phyloP scores from a whole-genome alignment of 1,140 invertebrate species.

The Zaprionus davidi region DNA sequence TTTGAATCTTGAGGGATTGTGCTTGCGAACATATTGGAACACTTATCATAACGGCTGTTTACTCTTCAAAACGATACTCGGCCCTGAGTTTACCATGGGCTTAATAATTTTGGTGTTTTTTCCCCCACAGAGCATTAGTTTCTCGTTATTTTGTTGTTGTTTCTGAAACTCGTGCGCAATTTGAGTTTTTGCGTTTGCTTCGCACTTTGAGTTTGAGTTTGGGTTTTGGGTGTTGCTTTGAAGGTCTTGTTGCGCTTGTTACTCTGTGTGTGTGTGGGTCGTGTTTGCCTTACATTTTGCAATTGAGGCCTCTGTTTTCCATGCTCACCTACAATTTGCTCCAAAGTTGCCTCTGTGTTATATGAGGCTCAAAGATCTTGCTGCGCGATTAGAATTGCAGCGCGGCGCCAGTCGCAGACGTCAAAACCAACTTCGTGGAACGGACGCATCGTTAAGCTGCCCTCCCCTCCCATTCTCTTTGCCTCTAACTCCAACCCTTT shows the following conservation, averaged over 20 bases:
- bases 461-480: not conserved
- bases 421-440: conserved; percentile 50
- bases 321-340: conserved; percentile 47
- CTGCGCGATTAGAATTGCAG: conserved; percentile 66
- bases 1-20: not conserved
- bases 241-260: conserved; percentile 40
- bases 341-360: conserved; percentile 42
- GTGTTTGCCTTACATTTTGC: conserved; percentile 6
- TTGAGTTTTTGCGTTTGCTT: conserved; percentile 19
- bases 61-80: not conserved
- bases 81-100: conserved; percentile 18
- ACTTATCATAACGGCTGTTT: conserved; percentile 1
- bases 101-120: conserved; percentile 7
- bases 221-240: conserved; percentile 30
- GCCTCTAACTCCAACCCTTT: not conserved
- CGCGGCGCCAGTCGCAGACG: conserved; percentile 42
- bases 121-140: not conserved
- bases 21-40: not conserved
- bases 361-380: conserved; percentile 72
- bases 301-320: conserved; percentile 32
- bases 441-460: conserved; percentile 36
- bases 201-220: conserved; percentile 5
- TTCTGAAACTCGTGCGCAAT: conserved; percentile 19
- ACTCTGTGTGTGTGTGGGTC: not conserved
- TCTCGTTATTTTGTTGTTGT: not conserved